Evolutionary conservation across 2,888 invertebrate genomes (phyloP).

Genomic region (Sarcophaga variegata): DNA sequence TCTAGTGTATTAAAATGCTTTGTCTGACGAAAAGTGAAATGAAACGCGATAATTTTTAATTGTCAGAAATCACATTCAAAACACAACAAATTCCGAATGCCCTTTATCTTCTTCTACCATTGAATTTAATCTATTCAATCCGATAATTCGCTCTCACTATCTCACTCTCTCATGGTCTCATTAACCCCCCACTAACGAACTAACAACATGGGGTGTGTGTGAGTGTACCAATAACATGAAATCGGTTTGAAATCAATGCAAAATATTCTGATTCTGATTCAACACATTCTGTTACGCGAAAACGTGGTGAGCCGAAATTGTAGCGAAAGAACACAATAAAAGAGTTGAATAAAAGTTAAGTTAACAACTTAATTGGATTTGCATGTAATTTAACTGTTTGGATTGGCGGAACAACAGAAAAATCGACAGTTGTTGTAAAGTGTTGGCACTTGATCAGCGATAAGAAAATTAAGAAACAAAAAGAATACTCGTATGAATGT

Average conservation of each 20-base stretch:
- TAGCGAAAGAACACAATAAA: not conserved
- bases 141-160: not conserved
- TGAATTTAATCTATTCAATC: not conserved
- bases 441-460: constrained; percentile 73
- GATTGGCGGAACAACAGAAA: constrained; percentile 75
- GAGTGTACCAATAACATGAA: not conserved
- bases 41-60: too few species aligned
- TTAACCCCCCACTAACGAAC: not conserved
- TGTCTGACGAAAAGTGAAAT: too few species aligned
- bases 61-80: not conserved
- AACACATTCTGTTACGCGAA: not conserved
- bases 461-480: constrained; percentile 71
- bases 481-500: constrained; percentile 7
- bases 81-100: not conserved
- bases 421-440: constrained; percentile 79
- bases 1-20: too few species aligned
- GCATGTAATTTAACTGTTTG: constrained; percentile 79
- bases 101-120: not conserved
- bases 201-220: not conserved
- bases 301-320: constrained; percentile 9
- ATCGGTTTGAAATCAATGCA: constrained; percentile 37
- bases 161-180: not conserved
- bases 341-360: constrained; percentile 40
- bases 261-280: constrained; percentile 39
- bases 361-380: constrained; percentile 80